These are phyloP conservation scores for Echiichthys vipera DNA, from an alignment of 2,797 vertebrate species.

Conservation along the genomic window DNA sequence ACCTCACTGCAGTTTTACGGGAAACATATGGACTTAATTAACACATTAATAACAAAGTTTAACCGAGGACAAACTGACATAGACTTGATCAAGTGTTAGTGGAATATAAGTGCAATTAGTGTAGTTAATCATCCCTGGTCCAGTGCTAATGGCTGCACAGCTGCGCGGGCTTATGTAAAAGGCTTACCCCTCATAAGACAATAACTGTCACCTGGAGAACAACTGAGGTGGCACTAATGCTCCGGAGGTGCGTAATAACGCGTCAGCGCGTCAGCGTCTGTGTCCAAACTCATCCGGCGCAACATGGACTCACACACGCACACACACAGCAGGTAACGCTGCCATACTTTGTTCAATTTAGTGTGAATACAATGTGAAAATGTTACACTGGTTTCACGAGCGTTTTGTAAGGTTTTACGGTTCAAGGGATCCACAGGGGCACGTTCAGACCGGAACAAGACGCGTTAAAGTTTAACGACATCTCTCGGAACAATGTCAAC, in stretches of 20 bases:
- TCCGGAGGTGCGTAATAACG: conserved; percentile 67
- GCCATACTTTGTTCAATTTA: conserved; percentile 26
- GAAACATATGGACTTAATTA: conserved; percentile 2
- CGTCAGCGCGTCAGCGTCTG: conserved; percentile 53
- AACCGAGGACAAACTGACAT: background rate
- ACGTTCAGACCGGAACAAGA: background rate
- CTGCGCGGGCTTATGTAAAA: conserved; percentile 67
- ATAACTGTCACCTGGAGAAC: conserved; percentile 68
- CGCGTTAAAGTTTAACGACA: background rate
- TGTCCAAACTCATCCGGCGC: conserved; percentile 61
- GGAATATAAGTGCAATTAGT: conserved; percentile 34
- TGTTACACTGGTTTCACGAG: background rate
- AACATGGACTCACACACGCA: conserved; percentile 71
- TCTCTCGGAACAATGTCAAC: background rate
- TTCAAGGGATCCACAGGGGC: background rate
- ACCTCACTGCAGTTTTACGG: background rate
- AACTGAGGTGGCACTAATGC: conserved; percentile 65
- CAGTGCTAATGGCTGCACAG: conserved; percentile 36
- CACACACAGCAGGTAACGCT: conserved; percentile 76
- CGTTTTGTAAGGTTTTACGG: background rate
- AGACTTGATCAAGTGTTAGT: background rate
- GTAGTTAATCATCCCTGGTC: conserved; percentile 33
- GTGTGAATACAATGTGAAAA: background rate
- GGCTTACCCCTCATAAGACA: conserved; percentile 67
- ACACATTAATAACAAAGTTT: background rate